Base-by-base conservation (phyloP, 2,113 vertebrate genomes). In the Rhineura floridana region DNA sequence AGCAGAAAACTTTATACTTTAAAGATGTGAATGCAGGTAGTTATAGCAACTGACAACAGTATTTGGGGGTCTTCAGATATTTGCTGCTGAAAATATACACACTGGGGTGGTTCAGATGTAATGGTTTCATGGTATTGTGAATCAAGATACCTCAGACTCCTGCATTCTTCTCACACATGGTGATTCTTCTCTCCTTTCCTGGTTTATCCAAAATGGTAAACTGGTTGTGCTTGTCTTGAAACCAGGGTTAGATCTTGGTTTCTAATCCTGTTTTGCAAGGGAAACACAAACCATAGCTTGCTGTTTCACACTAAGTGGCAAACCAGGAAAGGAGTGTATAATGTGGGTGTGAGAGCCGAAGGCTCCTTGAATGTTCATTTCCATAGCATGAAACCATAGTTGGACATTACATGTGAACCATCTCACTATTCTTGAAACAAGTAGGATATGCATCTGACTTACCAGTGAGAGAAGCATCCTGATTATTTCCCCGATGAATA, bases 401-500 rank as follows among this genome's bases (percentile, higher is more conserved):
- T 77, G 13, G 39, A 2, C 42, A 39, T 81, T 39, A 59, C 33
- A 39, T 39, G 17, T 63, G 9, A 81, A 36, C 36, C 46, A 36
- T 78, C 4, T 42, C 17, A 62, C 52, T 84, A 25, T 50, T 50
- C 39, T 62, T 13, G 63, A 73, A 39, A 67, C 82, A 90, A 93
- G 48, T 48, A 76, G 50, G 42, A 94, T 77, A 79, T 59, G 62
- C 86, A 82, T 93, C 83, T 91, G 84, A 85, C 36, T 89, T 90
- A 63, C 85, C 0, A 0, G 4, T 90, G 85, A 87, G 90, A 95
- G 83, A 75, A 92, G 86, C 88, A 92, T 93, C 92, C 82, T 90
- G 88, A 81, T 0, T 0, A 0, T 88, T 92, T 90, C 89, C 77
- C 87, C 88, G 65, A 75, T 86, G 87, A 80, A 73, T 89, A 72